phyloP scores from a whole-genome alignment of 2,888 invertebrate species.

The Habroteleia sp. region DNA sequence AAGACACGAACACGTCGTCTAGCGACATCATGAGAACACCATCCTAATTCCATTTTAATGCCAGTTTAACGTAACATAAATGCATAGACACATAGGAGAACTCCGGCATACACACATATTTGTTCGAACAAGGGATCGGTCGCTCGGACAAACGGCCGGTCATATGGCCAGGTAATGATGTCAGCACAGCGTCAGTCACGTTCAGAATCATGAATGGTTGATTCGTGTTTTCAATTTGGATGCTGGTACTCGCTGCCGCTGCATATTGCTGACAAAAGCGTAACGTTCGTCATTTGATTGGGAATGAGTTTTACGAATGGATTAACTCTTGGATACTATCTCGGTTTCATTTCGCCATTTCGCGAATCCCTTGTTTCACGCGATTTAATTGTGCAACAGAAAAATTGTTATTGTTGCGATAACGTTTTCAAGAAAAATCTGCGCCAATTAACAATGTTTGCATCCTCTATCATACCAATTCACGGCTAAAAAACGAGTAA shows the following conservation, averaged over 20 bases:
- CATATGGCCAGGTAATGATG: constrained; percentile 70
- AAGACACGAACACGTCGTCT: constrained; percentile 72
- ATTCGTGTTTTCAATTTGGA: constrained; percentile 68
- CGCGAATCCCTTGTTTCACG: no score
- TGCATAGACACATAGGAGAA: constrained; percentile 51
- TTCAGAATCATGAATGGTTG: constrained; percentile 73
- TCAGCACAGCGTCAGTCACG: constrained; percentile 75
- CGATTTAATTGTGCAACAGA: no score
- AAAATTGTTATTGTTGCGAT: no score
- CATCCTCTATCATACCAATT: no score
- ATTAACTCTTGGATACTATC: constrained; percentile 23
- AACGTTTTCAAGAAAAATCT: no score
- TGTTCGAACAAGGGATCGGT: constrained; percentile 37
- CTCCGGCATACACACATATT: constrained; percentile 51
- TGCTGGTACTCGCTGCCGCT: constrained; percentile 29
- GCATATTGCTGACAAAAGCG: constrained; percentile 31
- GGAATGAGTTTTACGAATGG: constrained; percentile 54
- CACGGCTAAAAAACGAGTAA: no score
- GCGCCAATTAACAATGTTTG: no score
- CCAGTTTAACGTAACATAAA: constrained; percentile 75
- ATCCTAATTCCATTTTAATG: constrained; percentile 79
- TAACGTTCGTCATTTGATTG: constrained; percentile 34
- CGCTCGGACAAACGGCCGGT: constrained; percentile 43
- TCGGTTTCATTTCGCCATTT: constrained; percentile 13
- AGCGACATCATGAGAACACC: constrained; percentile 69